These are phyloP conservation scores for Gryllus bimaculatus DNA, from an alignment of 1,140 invertebrate genomes.

Conservation along the genomic window DNA sequence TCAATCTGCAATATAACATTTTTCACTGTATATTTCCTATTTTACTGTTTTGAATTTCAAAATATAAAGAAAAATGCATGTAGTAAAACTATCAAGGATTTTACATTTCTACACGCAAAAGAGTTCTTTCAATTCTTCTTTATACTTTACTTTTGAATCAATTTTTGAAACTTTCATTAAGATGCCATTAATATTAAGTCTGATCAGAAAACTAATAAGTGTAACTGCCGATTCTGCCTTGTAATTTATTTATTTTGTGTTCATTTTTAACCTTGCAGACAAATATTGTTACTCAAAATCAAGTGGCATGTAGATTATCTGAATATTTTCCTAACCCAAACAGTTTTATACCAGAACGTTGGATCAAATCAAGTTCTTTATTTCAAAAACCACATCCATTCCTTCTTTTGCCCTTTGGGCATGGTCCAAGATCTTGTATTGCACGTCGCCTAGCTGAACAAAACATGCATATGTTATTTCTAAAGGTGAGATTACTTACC, in stretches of 20 bases:
- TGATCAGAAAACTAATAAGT: no score
- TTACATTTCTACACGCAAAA: neutral
- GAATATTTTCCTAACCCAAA: constrained; percentile 61
- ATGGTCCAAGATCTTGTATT: constrained; percentile 78
- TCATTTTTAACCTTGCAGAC: constrained; percentile 50
- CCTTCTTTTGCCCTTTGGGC: constrained; percentile 76
- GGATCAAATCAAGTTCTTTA: constrained; percentile 45
- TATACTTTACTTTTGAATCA: no score
- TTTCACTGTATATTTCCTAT: constrained; percentile 12
- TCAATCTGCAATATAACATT: neutral
- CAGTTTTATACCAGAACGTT: constrained; percentile 65
- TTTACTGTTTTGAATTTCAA: neutral
- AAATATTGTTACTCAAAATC: constrained; percentile 79
- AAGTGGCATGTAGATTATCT: constrained; percentile 57
- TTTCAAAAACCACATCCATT: constrained; percentile 60
- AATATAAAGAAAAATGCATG: neutral
- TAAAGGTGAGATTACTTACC: constrained; percentile 45
- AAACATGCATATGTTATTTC: constrained; percentile 67
- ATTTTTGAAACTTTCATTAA: no score
- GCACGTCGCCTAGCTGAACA: constrained; percentile 81
- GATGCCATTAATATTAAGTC: no score
- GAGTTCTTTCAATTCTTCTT: neutral
- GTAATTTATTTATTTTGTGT: no score
- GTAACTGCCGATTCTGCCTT: no score
- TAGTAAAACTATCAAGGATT: neutral